phyloP scores from a whole-genome alignment of 2,797 vertebrate genomes.

The Capromys pilorides region DNA sequence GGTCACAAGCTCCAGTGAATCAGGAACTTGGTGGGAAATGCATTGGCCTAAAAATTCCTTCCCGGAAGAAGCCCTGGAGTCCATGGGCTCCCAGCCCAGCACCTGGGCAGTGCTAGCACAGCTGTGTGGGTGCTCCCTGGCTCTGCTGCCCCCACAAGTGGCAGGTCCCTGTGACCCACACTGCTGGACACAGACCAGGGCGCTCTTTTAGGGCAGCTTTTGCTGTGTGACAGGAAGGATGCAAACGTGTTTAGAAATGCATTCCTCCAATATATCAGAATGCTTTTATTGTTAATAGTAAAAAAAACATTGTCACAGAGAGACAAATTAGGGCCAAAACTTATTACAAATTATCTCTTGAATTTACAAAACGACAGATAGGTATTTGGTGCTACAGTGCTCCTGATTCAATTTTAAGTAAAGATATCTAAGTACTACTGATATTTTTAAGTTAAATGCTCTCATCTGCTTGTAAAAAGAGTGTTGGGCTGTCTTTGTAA shows the following conservation, averaged over 20 bases:
- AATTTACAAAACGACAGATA: not conserved
- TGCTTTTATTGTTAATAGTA: conserved; percentile 21
- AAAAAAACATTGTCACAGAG: not conserved
- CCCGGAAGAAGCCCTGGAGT: not conserved
- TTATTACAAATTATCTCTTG: conserved; percentile 15
- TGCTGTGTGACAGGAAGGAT: not conserved
- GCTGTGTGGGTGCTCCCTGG: not conserved
- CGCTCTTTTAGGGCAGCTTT: not conserved
- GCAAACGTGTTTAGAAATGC: conserved; percentile 7
- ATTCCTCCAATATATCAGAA: conserved; percentile 1
- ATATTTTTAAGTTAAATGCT: conserved; percentile 41
- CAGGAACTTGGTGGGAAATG: not conserved
- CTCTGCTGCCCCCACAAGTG: not conserved
- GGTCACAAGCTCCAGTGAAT: not conserved
- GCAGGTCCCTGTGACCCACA: not conserved
- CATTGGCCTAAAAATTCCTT: not conserved
- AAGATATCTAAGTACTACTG: not conserved
- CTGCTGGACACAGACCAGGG: not conserved
- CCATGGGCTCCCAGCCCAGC: not conserved
- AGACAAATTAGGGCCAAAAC: not conserved
- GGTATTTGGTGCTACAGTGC: not conserved
- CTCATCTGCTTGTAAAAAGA: not conserved
- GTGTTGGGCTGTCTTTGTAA: not conserved
- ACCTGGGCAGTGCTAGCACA: not conserved
- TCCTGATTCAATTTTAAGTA: conserved; percentile 34